These are phyloP conservation scores for Gracilinanus agilis DNA, from an alignment of 2,113 vertebrate genomes.

Conservation along the genomic window DNA sequence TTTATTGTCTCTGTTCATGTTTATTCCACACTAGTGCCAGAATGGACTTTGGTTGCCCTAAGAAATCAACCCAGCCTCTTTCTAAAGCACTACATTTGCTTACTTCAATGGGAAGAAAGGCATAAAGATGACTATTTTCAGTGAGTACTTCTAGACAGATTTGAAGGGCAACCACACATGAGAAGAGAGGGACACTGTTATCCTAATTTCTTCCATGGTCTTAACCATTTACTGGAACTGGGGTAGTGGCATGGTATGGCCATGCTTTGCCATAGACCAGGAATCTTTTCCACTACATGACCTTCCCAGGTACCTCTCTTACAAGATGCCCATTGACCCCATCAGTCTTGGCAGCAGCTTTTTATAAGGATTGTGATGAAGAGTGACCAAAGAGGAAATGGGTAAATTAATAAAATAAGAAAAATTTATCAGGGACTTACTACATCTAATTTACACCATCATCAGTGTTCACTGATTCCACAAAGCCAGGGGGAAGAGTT, in stretches of 20 bases:
- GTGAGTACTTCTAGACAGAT: neutral
- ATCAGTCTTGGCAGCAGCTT: neutral
- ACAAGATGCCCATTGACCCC: neutral
- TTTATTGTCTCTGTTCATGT: neutral
- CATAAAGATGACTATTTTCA: slow-evolving; percentile 26
- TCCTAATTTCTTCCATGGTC: neutral
- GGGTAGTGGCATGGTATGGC: neutral
- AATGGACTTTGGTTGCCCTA: neutral
- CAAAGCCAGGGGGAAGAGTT: neutral
- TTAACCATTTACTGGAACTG: neutral
- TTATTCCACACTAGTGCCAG: slow-evolving; percentile 21
- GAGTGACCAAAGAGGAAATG: neutral
- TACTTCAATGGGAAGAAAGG: slow-evolving; percentile 27
- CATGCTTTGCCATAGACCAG: neutral
- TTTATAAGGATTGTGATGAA: neutral
- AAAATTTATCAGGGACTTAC: neutral
- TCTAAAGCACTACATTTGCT: neutral
- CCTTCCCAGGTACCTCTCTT: neutral
- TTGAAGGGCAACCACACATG: neutral
- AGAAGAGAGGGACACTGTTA: neutral
- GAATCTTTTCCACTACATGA: neutral
- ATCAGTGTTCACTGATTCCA: neutral
- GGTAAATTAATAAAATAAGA: neutral
- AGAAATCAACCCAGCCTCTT: neutral
- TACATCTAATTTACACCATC: neutral